Evolutionary conservation across 2,797 vertebrate species (phyloP).

Genomic region (Anniella stebbinsi): DNA sequence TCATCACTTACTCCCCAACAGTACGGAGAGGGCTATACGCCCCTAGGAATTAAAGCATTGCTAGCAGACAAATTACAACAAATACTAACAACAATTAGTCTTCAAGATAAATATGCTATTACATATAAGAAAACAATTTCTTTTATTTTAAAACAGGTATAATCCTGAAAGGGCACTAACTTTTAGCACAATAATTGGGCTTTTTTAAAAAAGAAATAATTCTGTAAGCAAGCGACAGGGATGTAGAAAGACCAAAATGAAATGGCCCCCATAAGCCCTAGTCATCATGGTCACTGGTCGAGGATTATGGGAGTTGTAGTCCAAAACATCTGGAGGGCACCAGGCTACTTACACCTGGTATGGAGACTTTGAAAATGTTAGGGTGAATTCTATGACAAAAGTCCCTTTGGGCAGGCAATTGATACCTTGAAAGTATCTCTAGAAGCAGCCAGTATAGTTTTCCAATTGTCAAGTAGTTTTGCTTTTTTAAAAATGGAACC

Average conservation of each 20-base stretch:
- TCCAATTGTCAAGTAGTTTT: conserved; percentile 1
- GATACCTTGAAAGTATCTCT: not conserved
- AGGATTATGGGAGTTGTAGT: too few species aligned
- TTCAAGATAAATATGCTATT: not conserved
- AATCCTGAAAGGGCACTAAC: not conserved
- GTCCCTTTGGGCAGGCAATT: not conserved
- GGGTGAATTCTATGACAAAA: not conserved
- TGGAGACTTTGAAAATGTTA: not conserved
- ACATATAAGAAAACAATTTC: not conserved
- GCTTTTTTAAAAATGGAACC: not conserved
- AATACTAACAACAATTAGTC: not conserved
- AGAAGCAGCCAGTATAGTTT: conserved; percentile 2
- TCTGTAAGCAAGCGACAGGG: not conserved
- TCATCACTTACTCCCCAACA: not conserved
- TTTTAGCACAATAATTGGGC: not conserved
- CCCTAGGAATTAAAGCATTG: not conserved
- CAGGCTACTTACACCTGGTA: not conserved
- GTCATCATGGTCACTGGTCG: too few species aligned
- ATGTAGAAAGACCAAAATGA: not conserved
- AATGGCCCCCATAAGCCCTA: not conserved
- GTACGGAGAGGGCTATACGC: not conserved
- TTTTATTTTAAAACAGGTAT: not conserved
- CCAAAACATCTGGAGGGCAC: not conserved
- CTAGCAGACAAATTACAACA: not conserved
- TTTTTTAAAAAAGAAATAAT: not conserved